These are phyloP conservation scores for Chloropsis hardwickii DNA, from an alignment of 2,113 vertebrate species.

Conservation along the genomic window DNA sequence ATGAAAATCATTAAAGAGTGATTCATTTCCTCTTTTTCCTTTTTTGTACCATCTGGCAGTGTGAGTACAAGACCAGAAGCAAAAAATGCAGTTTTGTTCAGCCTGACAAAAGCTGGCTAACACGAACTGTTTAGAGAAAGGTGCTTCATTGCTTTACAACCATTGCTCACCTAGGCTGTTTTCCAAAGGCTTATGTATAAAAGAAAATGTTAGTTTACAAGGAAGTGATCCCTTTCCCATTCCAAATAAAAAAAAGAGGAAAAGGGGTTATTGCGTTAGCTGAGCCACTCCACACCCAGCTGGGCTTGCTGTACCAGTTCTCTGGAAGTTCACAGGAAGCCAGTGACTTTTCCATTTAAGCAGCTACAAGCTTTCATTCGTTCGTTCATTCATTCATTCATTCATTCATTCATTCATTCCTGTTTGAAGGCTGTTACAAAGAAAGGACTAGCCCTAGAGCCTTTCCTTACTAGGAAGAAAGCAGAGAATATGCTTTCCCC, in stretches of 20 bases:
- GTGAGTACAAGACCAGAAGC: neutral
- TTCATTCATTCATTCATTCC: neutral
- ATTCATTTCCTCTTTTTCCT: slow-evolving; percentile 13
- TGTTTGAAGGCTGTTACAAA: neutral
- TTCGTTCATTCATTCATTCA: neutral
- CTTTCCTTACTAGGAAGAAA: neutral
- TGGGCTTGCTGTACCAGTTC: neutral
- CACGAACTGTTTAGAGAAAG: neutral
- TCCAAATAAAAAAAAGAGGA: neutral
- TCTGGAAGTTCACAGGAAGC: neutral
- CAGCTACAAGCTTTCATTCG: neutral
- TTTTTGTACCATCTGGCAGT: slow-evolving; percentile 15
- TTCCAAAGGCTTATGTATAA: neutral
- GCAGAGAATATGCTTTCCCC: neutral
- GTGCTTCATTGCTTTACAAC: neutral
- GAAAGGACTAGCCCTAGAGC: neutral
- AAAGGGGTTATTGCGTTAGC: neutral
- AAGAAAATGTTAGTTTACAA: neutral
- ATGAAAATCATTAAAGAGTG: slow-evolving; percentile 32
- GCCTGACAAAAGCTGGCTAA: neutral
- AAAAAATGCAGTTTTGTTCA: slow-evolving; percentile 13
- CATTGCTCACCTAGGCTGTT: neutral
- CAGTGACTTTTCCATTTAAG: neutral
- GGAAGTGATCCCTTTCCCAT: neutral
- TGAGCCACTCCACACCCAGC: neutral